Evolutionary conservation across 2,113 vertebrate species (phyloP).

Genomic region (Crotalus tigris): DNA sequence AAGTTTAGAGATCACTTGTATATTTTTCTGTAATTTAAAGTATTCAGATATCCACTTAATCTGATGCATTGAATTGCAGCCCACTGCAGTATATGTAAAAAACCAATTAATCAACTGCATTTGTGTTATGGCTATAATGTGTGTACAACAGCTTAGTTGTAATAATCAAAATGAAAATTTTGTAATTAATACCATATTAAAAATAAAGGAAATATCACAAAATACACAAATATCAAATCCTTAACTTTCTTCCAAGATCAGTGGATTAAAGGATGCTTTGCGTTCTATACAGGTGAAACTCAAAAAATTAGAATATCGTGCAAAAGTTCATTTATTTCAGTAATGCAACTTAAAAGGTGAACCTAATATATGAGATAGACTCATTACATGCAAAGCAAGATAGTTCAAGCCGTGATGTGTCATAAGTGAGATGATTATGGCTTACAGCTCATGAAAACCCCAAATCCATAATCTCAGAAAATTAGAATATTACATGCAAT

Average conservation of each 20-base stretch:
- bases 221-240: constrained; percentile 22
- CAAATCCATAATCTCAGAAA: too few relatives aligned
- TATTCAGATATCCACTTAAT: not conserved
- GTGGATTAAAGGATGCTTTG: not conserved
- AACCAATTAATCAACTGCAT: constrained; percentile 21
- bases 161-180: constrained; percentile 26
- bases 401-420: too few relatives aligned
- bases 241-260: not conserved
- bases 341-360: too few relatives aligned
- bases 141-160: constrained; percentile 35
- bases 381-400: too few relatives aligned
- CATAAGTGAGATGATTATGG: too few relatives aligned
- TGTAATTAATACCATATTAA: constrained; percentile 25
- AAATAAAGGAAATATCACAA: constrained; percentile 22
- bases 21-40: constrained; percentile 31
- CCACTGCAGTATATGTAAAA: constrained; percentile 1
- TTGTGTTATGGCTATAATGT: constrained; percentile 12
- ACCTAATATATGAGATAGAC: too few relatives aligned
- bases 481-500: too few relatives aligned
- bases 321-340: too few relatives aligned
- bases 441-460: too few relatives aligned
- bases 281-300: not conserved
- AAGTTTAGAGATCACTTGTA: not conserved
- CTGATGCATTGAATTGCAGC: not conserved
- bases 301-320: too few relatives aligned